phyloP scores from a whole-genome alignment of 2,113 vertebrate genomes.

The Anas platyrhynchos region DNA sequence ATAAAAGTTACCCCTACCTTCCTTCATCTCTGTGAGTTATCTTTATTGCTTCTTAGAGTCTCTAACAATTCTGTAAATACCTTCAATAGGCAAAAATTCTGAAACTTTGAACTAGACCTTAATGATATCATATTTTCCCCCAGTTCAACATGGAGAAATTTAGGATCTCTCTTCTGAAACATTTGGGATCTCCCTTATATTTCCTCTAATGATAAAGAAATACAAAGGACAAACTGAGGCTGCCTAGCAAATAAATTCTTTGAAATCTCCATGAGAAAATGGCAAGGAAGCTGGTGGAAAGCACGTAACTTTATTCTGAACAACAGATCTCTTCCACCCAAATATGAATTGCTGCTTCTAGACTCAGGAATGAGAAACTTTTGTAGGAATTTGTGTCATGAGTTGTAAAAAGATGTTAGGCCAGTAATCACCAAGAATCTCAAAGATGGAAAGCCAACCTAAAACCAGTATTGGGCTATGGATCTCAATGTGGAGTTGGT shows the following conservation, averaged over 20 bases:
- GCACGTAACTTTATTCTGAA: accelerated
- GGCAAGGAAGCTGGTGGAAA: neutral
- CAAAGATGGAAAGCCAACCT: neutral
- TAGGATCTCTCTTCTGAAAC: neutral
- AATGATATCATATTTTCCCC: accelerated
- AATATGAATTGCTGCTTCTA: accelerated
- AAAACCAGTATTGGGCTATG: neutral
- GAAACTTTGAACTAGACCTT: neutral
- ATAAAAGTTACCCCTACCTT: constrained; percentile 41
- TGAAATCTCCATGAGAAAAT: neutral
- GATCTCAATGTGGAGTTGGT: neutral
- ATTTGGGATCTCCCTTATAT: neutral
- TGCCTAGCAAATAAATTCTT: neutral
- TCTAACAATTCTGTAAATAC: neutral
- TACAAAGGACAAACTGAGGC: neutral
- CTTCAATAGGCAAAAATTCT: neutral
- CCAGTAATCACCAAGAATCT: neutral
- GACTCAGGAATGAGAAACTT: neutral
- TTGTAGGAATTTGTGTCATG: neutral
- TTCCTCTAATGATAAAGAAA: neutral
- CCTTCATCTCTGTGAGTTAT: neutral
- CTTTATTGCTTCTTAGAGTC: constrained; percentile 12
- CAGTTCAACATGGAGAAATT: neutral
- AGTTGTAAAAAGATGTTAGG: neutral
- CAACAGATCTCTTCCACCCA: neutral